phyloP scores from a whole-genome alignment of 2,888 invertebrate species.

The Polydesmus complanatus region DNA sequence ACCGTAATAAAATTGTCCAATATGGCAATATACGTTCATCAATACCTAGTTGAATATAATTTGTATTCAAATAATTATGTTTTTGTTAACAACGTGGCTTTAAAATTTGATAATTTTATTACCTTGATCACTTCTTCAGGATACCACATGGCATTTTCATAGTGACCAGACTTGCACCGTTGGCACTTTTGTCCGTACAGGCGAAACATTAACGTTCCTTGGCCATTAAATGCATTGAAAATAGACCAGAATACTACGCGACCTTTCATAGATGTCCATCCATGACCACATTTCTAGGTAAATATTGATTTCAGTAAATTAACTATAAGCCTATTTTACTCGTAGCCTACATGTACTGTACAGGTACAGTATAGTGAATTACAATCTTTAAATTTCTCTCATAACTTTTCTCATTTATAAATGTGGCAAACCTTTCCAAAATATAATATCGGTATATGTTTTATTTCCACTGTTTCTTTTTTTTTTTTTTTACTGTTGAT shows the following conservation, averaged over 20 bases:
- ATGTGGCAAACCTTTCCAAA: no score
- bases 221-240: constrained; percentile 23
- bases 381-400: no score
- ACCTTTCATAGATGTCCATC: constrained; percentile 39
- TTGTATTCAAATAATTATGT: background rate
- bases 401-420: no score
- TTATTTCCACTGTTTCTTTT: no score
- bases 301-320: no score
- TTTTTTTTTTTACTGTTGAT: no score
- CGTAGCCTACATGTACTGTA: no score
- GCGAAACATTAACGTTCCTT: constrained; percentile 33
- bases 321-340: no score
- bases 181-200: constrained; percentile 37
- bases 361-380: no score
- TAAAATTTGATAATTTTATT: constrained; percentile 4
- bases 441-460: no score
- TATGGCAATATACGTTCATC: constrained; percentile 33
- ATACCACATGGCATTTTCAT: constrained; percentile 38
- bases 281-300: constrained; percentile 37
- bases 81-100: background rate
- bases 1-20: constrained; percentile 35
- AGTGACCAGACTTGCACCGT: constrained; percentile 32
- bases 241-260: constrained; percentile 36
- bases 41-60: constrained; percentile 28
- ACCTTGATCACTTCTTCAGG: constrained; percentile 38